Conservation (phyloP, 2,113 vertebrate species). For the Pimephales promelas region DNA sequence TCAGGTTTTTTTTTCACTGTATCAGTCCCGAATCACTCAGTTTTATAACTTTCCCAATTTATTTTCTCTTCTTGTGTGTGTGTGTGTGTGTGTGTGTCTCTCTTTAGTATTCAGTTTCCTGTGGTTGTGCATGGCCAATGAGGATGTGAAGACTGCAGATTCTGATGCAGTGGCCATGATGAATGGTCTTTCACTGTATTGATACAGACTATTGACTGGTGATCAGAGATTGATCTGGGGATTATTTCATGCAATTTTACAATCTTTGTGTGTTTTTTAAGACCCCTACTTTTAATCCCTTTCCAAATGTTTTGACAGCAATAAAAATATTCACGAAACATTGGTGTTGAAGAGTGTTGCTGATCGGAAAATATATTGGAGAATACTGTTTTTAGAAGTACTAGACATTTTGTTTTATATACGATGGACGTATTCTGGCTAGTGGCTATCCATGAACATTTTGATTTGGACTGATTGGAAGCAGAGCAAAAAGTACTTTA, state of each 20-base stretch:
- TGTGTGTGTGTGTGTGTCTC: conserved; percentile 11
- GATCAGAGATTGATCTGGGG: not conserved
- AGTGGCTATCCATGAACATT: not conserved
- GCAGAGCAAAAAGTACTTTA: not conserved
- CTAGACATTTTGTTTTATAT: not conserved
- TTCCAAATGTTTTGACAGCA: conserved; percentile 54
- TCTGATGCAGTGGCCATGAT: conserved; percentile 13
- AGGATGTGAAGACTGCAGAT: conserved; percentile 26
- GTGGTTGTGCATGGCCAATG: conserved; percentile 27
- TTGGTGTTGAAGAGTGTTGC: not conserved
- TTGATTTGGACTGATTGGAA: not conserved
- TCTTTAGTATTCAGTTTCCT: conserved; percentile 16
- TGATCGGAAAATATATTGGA: not conserved
- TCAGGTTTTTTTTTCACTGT: not conserved
- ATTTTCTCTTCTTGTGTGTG: conserved; percentile 14
- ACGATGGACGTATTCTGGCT: not conserved
- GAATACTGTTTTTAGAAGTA: no score
- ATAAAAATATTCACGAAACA: conserved; percentile 45
- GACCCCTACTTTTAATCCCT: conserved; percentile 42
- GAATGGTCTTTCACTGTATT: conserved; percentile 23
- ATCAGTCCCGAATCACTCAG: not conserved
- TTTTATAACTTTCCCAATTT: not conserved
- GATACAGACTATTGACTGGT: conserved; percentile 2
- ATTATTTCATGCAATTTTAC: not conserved
- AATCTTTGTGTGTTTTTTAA: conserved; percentile 8